Percentiles rank a stretch among this genome's conserved stretches.
Evolutionary conservation across 2,888 invertebrate genomes (phyloP).

Genomic region (Drosophila prolongata): DNA sequence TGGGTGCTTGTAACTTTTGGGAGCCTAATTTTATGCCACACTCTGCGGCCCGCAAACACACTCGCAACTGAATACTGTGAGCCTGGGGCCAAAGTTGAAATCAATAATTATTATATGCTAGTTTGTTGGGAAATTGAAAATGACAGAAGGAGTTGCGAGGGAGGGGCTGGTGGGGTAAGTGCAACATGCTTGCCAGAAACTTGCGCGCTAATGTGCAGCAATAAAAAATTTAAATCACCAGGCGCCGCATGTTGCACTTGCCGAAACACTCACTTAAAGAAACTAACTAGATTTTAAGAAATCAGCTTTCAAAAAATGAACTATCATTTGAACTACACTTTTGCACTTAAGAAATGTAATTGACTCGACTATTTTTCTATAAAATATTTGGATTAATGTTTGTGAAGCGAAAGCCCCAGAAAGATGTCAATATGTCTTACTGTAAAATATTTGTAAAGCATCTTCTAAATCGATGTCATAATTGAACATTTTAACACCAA

Average conservation of each 20-base stretch:
- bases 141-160: slow-evolving; percentile 36
- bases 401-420: too few relatives aligned
- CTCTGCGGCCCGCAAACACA: slow-evolving; percentile 3
- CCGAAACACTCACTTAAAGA: slow-evolving; percentile 19
- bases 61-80: neutral
- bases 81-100: slow-evolving; percentile 61
- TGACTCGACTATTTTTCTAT: too few relatives aligned
- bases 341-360: too few relatives aligned
- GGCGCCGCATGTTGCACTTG: slow-evolving; percentile 63
- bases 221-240: slow-evolving; percentile 68
- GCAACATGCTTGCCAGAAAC: slow-evolving; percentile 77
- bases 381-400: too few relatives aligned
- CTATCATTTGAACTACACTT: too few relatives aligned
- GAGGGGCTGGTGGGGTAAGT: slow-evolving; percentile 39
- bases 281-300: slow-evolving; percentile 3
- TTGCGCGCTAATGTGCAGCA: slow-evolving; percentile 74
- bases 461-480: too few relatives aligned
- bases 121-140: slow-evolving; percentile 53
- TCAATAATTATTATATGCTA: slow-evolving; percentile 73
- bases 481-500: too few relatives aligned
- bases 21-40: slow-evolving; percentile 59
- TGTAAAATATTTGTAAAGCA: too few relatives aligned
- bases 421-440: too few relatives aligned
- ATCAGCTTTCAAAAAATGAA: too few relatives aligned
- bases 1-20: slow-evolving; percentile 11